Evolutionary conservation across 1,140 invertebrate genomes (phyloP), one percentile per base, ranked within the genome.

Genomic region (Drosophila virilis): DNA sequence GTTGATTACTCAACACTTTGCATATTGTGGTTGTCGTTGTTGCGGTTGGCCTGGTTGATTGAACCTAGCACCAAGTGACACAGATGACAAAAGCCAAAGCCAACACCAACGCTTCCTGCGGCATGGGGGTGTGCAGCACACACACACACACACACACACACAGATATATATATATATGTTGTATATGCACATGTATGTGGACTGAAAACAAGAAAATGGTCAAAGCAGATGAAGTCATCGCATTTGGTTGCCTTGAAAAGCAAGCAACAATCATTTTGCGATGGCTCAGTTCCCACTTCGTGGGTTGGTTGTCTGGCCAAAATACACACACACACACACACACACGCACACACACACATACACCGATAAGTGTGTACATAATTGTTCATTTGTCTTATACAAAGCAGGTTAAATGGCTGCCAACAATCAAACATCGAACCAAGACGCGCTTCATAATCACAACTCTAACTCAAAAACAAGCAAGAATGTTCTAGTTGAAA

Each of bases 151-250:
- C 28, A 22, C 22, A 57, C 42, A 70, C 17, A 70, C 17, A 62
- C 32, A 42, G 15, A 51, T 37, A 54, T n/a, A 58, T 28, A 62
- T 32, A 46, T 6, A 38, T 10, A 33, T 57, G 42, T 6, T 33
- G 52, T 4, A n/a, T 32, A 8, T 12, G 0, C 32, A 8, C 22
- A 54, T 10, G 51, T 28, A 62, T 69, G 33, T 48, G 43, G 37
- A 37, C 38, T 50, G 13, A 32, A 69, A 74, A 75, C 58, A 70
- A 62, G 59, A 54, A 66, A 67, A 78, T 80, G 74, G 69, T 71
- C 73, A 77, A 67, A 61, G 81, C 66, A 84, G 80, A 84, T 84
- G 81, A 84, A 84, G 77, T 84, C 80, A 84, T 84, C 80, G 80
- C 22, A 54, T 42, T 71, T 69, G 64, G 60, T 72, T 82, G 70